These are phyloP conservation scores for Diphyllodes magnificus DNA, from an alignment of 2,113 vertebrate genomes.

Conservation along the genomic window DNA sequence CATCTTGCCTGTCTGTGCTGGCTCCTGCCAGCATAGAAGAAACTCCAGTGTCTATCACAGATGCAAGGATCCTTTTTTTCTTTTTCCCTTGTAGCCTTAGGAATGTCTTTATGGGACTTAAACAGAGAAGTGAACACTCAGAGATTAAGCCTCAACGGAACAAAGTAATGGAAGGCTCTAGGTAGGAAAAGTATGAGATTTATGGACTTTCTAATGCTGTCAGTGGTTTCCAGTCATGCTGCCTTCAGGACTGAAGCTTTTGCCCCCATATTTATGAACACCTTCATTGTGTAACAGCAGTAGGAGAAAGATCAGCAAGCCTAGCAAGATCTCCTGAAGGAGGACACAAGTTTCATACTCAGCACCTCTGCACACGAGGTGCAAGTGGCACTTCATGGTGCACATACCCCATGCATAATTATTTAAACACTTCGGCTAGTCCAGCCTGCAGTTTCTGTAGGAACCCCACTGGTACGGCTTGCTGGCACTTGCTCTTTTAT, in stretches of 20 bases:
- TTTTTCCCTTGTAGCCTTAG: not conserved
- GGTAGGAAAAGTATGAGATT: not conserved
- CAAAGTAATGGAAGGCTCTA: not conserved
- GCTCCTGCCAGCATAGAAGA: not conserved
- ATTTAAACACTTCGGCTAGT: not conserved
- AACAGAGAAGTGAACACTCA: not conserved
- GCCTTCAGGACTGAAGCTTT: not conserved
- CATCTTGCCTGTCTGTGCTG: not conserved
- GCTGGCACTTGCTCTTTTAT: not conserved
- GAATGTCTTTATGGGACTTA: not conserved
- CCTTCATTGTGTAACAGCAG: not conserved
- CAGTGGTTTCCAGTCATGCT: not conserved
- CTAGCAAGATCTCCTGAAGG: not conserved
- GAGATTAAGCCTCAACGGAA: not conserved
- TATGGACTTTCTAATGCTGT: not conserved
- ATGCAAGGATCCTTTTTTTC: not conserved
- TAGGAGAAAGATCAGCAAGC: not conserved
- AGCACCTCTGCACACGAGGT: not conserved
- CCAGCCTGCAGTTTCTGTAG: not conserved
- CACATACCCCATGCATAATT: not conserved
- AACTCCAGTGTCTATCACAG: not conserved
- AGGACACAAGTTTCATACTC: not conserved
- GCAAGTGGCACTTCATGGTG: not conserved
- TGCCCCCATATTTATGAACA: not conserved
- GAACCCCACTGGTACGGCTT: not conserved